Evolutionary conservation across 2,113 vertebrate genomes (phyloP), one percentile per base, ranked within the genome.

Genomic region (Terrapene triunguis): DNA sequence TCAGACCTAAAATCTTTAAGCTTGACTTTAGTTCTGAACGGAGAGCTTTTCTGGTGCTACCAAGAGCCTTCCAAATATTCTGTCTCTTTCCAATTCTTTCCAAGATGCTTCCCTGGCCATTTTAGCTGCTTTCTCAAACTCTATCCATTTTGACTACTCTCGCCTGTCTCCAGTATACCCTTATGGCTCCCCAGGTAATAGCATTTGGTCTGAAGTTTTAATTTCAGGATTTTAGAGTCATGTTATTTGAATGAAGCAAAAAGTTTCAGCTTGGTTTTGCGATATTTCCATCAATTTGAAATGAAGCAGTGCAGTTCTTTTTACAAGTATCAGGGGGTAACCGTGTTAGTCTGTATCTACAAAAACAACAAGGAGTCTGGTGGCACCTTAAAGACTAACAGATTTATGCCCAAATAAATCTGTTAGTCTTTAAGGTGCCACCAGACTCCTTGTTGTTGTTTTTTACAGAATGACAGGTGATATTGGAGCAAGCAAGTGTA

Each of bases 381-480:
- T 38, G 38, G 38, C 38, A 38, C 38, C 38, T 38, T 38, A 38
- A 38, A 38, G 38, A 38, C 38, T 38, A 38, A 38, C 38, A 38
- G 38, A 38, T 38, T 38, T 38, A 42, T 42, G 38, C 38, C 38
- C 38, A 42, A 42, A 42, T 42, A 42, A 42, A 42, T 42, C 38
- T 42, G 38, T 42, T 42, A 42, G 38, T 42, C 38, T 42, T 42
- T 42, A 42, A 42, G 38, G 38, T 42, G 38, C 38, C 38, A 42
- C 38, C 38, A 42, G 38, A 42, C 38, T 42, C 38, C 38, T 42
- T 42, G 38, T 42, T 42, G 38, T 4, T 42, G n/a, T 42, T 78
- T 53, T 57, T 38, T 38, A 1, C 29, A 89, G 86, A 96, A 44
- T 93, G 94, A 88, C 94, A 91, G 95, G 87, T 85, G 89, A 91